These are phyloP conservation scores for Sipha flava DNA, from an alignment of 1,140 invertebrate species.

Conservation along the genomic window DNA sequence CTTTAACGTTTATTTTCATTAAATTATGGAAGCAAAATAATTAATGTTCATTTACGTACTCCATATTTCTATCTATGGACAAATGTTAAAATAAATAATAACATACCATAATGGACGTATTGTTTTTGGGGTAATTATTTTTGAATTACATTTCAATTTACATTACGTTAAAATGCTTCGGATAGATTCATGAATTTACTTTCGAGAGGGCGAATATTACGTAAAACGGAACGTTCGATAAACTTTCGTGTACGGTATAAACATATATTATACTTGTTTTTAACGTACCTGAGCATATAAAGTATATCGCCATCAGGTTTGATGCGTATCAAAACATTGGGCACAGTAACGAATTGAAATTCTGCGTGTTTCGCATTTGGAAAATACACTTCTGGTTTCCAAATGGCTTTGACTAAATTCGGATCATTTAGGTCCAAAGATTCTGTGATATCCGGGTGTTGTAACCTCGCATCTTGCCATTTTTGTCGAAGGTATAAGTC, in stretches of 20 bases:
- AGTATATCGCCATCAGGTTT: slow-evolving; percentile 54
- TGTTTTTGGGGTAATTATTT: neutral
- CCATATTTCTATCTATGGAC: neutral
- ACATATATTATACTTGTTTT: neutral
- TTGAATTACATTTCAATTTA: neutral
- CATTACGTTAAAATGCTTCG: neutral
- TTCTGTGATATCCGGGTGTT: slow-evolving; percentile 47
- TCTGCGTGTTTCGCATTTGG: slow-evolving; percentile 59
- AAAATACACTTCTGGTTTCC: slow-evolving; percentile 63
- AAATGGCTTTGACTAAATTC: slow-evolving; percentile 52
- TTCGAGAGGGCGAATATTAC: neutral
- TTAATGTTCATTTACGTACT: neutral
- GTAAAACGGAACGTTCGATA: neutral
- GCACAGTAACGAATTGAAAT: slow-evolving; percentile 58
- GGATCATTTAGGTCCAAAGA: slow-evolving; percentile 52
- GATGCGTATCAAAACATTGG: slow-evolving; percentile 59
- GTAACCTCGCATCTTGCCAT: slow-evolving; percentile 50
- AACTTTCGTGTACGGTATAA: too few species aligned
- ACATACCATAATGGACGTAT: neutral
- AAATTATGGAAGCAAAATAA: neutral
- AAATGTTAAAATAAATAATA: neutral
- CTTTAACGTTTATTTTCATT: neutral
- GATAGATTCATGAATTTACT: neutral
- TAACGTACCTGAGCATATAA: slow-evolving; percentile 54
- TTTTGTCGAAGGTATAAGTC: slow-evolving; percentile 52